phyloP scores from a whole-genome alignment of 2,113 vertebrate genomes.

The Tragelaphus strepsiceros region DNA sequence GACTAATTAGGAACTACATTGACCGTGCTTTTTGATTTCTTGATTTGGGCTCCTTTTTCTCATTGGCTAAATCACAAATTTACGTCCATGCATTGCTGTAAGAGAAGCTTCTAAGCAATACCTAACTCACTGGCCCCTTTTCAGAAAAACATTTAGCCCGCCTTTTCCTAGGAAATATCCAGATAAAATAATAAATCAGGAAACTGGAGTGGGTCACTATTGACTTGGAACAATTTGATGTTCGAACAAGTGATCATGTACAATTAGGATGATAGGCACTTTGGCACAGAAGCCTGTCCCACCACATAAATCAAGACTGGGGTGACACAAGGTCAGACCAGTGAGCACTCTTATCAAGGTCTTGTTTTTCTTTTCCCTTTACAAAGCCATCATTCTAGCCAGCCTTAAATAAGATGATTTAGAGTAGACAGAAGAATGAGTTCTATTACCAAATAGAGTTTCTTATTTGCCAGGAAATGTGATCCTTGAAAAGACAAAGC shows the following conservation, averaged over 20 bases:
- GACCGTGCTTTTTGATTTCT: slow-evolving; percentile 18
- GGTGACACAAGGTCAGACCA: background rate
- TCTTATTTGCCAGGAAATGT: slow-evolving; percentile 63
- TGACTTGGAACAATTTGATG: background rate
- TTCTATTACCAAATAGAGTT: slow-evolving; percentile 55
- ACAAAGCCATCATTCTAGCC: slow-evolving; percentile 35
- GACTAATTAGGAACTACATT: slow-evolving; percentile 39
- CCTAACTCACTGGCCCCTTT: background rate
- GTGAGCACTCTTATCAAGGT: background rate
- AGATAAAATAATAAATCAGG: slow-evolving; percentile 15
- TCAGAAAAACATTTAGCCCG: background rate
- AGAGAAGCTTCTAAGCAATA: slow-evolving; percentile 15
- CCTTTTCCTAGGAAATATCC: background rate
- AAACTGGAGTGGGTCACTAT: background rate
- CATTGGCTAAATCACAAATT: background rate
- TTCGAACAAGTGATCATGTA: background rate
- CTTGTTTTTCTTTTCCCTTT: slow-evolving; percentile 25
- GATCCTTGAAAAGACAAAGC: slow-evolving; percentile 65
- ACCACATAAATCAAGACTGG: background rate
- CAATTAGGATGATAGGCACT: background rate
- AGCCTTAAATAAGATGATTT: slow-evolving; percentile 41
- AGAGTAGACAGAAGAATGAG: slow-evolving; percentile 40
- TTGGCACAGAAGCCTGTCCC: background rate
- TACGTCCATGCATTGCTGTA: background rate
- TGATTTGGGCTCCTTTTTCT: background rate